Percentiles rank a stretch among this genome's conserved stretches.
These are phyloP conservation scores for Cosmia trapezina DNA, from an alignment of 2,888 invertebrate species.

Conservation along the genomic window DNA sequence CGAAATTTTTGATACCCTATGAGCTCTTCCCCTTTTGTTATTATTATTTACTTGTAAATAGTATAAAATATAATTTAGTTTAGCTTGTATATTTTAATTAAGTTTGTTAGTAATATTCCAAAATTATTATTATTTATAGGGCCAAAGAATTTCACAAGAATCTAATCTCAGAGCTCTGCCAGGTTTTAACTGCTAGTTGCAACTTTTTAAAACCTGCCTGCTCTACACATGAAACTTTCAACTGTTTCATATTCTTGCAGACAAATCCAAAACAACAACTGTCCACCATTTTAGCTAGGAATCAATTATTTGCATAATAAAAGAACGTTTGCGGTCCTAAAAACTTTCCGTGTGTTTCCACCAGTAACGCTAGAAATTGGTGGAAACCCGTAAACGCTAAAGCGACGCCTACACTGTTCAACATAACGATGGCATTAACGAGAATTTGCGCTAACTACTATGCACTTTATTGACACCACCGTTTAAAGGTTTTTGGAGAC, in stretches of 20 bases:
- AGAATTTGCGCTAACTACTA: constrained; percentile 80
- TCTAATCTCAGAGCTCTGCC: not conserved
- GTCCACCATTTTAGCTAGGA: not conserved
- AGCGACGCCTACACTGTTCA: constrained; percentile 76
- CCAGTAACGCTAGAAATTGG: constrained; percentile 69
- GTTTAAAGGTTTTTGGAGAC: constrained; percentile 33
- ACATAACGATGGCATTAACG: constrained; percentile 79
- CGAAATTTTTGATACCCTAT: no score
- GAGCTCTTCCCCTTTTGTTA: no score
- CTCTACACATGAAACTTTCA: not conserved
- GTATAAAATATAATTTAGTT: no score
- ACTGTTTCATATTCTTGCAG: not conserved
- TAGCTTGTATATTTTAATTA: no score
- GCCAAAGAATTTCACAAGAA: not conserved
- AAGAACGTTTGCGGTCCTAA: not conserved
- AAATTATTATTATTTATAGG: not conserved
- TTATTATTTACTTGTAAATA: no score
- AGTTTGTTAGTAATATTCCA: no score
- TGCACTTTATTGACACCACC: constrained; percentile 70
- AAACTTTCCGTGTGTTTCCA: constrained; percentile 50
- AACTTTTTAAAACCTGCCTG: no score
- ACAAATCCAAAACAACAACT: no score
- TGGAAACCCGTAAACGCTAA: constrained; percentile 73
- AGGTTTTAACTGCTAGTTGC: not conserved
- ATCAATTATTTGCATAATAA: not conserved